Conservation (phyloP, 2,888 invertebrate species). For the Chymomyza amoena region DNA sequence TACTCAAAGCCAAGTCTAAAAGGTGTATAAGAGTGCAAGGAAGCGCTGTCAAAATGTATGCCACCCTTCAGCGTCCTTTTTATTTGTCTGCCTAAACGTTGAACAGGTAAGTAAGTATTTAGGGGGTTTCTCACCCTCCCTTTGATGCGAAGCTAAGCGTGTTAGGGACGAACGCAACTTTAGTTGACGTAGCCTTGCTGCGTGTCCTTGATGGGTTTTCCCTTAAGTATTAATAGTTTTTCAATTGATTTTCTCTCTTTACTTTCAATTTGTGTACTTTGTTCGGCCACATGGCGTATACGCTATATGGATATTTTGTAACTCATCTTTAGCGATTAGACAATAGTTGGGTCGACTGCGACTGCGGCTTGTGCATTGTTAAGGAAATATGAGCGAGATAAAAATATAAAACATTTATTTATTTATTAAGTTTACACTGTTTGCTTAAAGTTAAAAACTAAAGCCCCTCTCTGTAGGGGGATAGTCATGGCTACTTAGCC, state of each 20-base stretch:
- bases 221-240: background rate
- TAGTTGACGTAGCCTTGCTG: conserved; percentile 38
- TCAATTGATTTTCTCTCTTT: background rate
- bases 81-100: conserved; percentile 26
- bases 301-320: background rate
- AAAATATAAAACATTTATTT: no score
- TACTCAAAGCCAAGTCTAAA: no score
- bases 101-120: background rate
- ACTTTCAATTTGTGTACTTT: background rate
- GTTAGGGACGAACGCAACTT: conserved; percentile 27
- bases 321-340: background rate
- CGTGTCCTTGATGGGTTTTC: conserved; percentile 2
- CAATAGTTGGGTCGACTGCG: background rate
- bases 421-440: no score
- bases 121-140: background rate
- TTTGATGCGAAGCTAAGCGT: background rate
- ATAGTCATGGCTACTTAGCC: no score
- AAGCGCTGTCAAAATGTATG: conserved; percentile 39
- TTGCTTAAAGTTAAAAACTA: no score
- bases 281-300: background rate
- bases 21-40: background rate
- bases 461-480: no score
- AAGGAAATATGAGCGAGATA: no score
- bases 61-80: conserved; percentile 28
- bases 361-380: background rate